Percentiles rank a stretch among this genome's conserved stretches.
Evolutionary conservation across 2,888 invertebrate genomes (phyloP).

Genomic region (Herminia tarsipennalis): DNA sequence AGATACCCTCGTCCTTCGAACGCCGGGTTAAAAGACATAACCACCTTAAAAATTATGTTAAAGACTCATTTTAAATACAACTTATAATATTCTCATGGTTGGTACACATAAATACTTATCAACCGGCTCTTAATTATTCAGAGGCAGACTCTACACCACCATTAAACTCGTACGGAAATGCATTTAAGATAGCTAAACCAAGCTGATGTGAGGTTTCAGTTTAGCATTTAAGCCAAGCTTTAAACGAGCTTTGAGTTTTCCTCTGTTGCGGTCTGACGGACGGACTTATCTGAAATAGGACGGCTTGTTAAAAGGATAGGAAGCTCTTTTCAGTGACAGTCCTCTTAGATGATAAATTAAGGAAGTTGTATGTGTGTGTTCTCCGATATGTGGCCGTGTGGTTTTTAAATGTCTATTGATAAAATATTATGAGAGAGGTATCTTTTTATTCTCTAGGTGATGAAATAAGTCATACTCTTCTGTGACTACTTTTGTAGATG

Average conservation of each 20-base stretch:
- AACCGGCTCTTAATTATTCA: slow-evolving; percentile 20
- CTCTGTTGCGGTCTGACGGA: slow-evolving; percentile 34
- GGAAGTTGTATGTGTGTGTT: neutral
- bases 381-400: no score
- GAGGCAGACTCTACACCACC: slow-evolving; percentile 14
- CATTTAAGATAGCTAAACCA: slow-evolving; percentile 36
- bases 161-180: slow-evolving; percentile 37
- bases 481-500: no score
- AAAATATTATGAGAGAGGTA: no score
- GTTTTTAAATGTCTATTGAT: no score
- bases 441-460: no score
- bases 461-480: no score
- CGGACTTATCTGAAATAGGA: slow-evolving; percentile 27
- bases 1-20: no score
- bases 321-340: slow-evolving; percentile 20
- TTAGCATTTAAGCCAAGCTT: slow-evolving; percentile 33
- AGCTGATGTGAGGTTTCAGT: slow-evolving; percentile 35
- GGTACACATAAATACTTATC: slow-evolving; percentile 1
- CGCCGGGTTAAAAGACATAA: no score
- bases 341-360: slow-evolving; percentile 9
- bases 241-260: slow-evolving; percentile 25
- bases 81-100: neutral
- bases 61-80: no score
- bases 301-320: slow-evolving; percentile 27
- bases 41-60: no score